Evolutionary conservation across 2,888 invertebrate species (phyloP).

Genomic region (Pharmacophagus antenor): DNA sequence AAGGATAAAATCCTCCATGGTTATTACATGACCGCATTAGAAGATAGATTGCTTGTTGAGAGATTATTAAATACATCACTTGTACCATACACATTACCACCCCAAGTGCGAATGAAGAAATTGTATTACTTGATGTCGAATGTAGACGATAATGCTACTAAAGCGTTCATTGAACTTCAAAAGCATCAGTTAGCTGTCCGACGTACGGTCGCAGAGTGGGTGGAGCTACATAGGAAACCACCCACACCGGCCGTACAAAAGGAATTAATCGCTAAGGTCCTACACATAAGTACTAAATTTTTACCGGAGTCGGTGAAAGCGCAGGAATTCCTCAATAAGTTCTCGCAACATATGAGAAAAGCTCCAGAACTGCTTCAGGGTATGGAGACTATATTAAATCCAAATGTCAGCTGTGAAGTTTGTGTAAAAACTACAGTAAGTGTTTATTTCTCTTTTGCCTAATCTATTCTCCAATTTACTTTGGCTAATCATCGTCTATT

Average conservation of each 20-base stretch:
- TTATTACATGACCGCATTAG: conserved; percentile 90
- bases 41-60: conserved; percentile 96
- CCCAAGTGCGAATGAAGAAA: conserved; percentile 95
- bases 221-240: conserved; percentile 89
- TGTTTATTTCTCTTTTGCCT: conserved; percentile 36
- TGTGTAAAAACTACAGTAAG: conserved; percentile 94
- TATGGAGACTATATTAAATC: conserved; percentile 93
- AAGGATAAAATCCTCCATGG: conserved; percentile 97
- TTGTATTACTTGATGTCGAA: conserved; percentile 95
- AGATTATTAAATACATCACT: conserved; percentile 95
- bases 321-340: conserved; percentile 91
- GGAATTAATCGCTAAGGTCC: conserved; percentile 85
- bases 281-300: conserved; percentile 86
- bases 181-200: conserved; percentile 93
- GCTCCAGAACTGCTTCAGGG: conserved; percentile 85
- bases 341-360: conserved; percentile 88
- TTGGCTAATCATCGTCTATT: no score
- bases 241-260: conserved; percentile 85
- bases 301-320: conserved; percentile 96
- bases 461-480: no score
- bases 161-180: conserved; percentile 90
- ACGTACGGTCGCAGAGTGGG: conserved; percentile 91
- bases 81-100: conserved; percentile 94
- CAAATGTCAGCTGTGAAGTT: conserved; percentile 95
- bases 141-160: conserved; percentile 96